Conservation (phyloP, 2,113 vertebrate genomes). For the Python bivittatus region DNA sequence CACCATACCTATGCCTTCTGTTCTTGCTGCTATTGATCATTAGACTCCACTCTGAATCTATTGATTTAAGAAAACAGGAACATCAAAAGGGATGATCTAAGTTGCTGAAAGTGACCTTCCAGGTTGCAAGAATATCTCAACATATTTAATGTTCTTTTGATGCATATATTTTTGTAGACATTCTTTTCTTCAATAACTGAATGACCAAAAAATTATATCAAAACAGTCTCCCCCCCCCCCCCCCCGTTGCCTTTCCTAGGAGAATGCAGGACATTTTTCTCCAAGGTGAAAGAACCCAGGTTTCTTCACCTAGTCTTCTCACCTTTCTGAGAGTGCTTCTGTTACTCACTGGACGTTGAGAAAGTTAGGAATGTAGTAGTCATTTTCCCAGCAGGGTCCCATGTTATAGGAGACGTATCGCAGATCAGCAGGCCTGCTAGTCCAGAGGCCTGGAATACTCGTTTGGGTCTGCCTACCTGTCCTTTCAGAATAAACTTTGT, state of each 20-base stretch:
- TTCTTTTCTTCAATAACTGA: background rate
- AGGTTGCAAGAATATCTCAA: constrained; percentile 10
- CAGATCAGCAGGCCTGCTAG: background rate
- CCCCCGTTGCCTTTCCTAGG: background rate
- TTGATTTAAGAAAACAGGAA: constrained; percentile 30
- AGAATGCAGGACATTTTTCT: background rate
- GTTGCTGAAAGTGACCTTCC: constrained; percentile 46
- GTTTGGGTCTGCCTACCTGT: background rate
- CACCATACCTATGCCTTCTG: constrained; percentile 21
- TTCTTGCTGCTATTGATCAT: constrained; percentile 26
- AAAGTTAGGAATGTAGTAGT: background rate
- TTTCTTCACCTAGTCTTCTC: background rate
- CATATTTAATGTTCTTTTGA: constrained; percentile 6
- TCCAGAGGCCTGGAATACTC: background rate
- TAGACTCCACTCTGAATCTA: constrained; percentile 38
- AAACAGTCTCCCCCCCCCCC: too few relatives aligned
- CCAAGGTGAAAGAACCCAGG: background rate
- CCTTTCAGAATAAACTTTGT: background rate
- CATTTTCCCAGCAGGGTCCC: background rate
- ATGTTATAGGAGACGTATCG: background rate
- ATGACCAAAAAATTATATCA: background rate
- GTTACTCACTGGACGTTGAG: background rate
- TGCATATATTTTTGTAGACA: background rate
- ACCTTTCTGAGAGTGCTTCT: background rate
- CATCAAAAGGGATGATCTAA: constrained; percentile 32